These are phyloP conservation scores for Camponotus fellah DNA, from an alignment of 2,888 invertebrate species.

Conservation along the genomic window DNA sequence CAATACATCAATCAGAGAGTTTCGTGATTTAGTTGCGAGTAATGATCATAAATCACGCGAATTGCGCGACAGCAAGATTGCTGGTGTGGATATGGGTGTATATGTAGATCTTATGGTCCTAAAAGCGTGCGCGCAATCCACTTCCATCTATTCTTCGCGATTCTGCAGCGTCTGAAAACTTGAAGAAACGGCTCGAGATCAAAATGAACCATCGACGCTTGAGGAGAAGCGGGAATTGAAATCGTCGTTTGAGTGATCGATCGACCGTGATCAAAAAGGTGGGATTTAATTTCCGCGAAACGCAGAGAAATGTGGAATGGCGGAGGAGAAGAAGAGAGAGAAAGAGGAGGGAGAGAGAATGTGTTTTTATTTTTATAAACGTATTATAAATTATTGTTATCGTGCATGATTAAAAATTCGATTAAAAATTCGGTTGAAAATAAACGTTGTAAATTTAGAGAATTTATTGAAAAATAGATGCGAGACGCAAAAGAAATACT, in stretches of 20 bases:
- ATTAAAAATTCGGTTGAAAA: neutral
- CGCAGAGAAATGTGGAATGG: neutral
- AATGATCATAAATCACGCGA: conserved; percentile 58
- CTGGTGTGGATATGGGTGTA: conserved; percentile 22
- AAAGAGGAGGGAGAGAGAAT: too few species aligned
- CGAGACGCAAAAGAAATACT: neutral
- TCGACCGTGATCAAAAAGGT: conserved; percentile 3
- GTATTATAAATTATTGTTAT: neutral
- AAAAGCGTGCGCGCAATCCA: conserved; percentile 39
- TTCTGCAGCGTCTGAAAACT: conserved; percentile 36
- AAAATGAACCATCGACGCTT: conserved; percentile 28
- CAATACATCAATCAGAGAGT: conserved; percentile 37
- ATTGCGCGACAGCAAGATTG: conserved; percentile 52
- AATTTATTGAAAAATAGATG: neutral
- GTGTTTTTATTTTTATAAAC: neutral
- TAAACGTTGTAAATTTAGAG: neutral
- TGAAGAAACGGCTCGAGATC: neutral
- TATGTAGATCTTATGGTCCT: conserved; percentile 55
- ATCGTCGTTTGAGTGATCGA: conserved; percentile 49
- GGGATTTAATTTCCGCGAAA: conserved; percentile 39
- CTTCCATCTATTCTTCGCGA: conserved; percentile 35
- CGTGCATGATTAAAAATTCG: neutral
- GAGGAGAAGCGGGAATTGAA: conserved; percentile 55
- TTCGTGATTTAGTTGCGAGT: neutral
- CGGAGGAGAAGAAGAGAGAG: neutral